A percentile compares a stretch with the other conserved stretches of the same genome.
phyloP scores from a whole-genome alignment of 2,113 vertebrate genomes.

The Calyptomena viridis region DNA sequence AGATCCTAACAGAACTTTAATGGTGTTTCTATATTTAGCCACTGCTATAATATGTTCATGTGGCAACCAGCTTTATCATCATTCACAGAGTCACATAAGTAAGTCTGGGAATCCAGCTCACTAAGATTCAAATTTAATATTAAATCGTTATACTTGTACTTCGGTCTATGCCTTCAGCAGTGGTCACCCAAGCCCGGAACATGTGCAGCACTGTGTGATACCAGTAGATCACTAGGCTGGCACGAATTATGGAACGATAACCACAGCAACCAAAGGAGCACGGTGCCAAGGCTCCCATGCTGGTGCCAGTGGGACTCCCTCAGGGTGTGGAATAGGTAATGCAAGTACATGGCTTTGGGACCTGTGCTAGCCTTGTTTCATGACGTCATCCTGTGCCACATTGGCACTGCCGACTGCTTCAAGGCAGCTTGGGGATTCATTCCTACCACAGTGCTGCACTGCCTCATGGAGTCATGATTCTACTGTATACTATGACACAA shows the following conservation, averaged over 20 bases:
- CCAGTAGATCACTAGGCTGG: not conserved
- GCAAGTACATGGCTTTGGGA: not conserved
- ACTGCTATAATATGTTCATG: fast-evolving
- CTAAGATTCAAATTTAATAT: not conserved
- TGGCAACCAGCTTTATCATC: not conserved
- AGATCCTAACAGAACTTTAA: conserved; percentile 5
- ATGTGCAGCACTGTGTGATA: fast-evolving
- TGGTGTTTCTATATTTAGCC: not conserved
- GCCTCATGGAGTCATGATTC: not conserved
- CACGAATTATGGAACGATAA: fast-evolving
- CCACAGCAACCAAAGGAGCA: not conserved
- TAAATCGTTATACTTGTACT: not conserved
- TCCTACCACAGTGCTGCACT: not conserved
- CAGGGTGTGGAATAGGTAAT: not conserved
- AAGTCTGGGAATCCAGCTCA: not conserved
- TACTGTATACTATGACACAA: not conserved
- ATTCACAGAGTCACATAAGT: not conserved
- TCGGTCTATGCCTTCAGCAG: not conserved
- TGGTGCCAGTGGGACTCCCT: not conserved
- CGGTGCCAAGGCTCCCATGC: fast-evolving
- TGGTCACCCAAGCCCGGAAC: not conserved
- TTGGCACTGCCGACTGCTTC: not conserved
- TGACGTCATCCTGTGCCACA: not conserved
- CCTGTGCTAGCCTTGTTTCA: not conserved
- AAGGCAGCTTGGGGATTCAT: not conserved